phyloP scores from a whole-genome alignment of 2,888 invertebrate genomes.

The Drosophila paracracens region DNA sequence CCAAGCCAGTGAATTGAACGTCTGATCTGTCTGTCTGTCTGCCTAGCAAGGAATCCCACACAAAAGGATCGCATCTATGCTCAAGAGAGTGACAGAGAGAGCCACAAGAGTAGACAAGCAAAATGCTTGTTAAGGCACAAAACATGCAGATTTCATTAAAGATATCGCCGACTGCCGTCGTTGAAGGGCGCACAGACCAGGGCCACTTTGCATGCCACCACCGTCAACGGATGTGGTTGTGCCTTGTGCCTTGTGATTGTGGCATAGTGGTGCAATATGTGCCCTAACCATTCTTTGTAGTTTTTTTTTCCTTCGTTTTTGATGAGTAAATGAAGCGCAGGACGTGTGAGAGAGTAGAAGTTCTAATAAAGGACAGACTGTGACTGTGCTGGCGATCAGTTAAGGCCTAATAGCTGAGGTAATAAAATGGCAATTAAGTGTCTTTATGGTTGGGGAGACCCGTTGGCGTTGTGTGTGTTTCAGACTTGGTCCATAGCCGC shows the following conservation, averaged over 20 bases:
- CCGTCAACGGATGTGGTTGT: slow-evolving; percentile 28
- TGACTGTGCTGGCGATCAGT: slow-evolving; percentile 11
- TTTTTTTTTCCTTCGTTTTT: slow-evolving; percentile 4
- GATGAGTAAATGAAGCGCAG: slow-evolving; percentile 67
- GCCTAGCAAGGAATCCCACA: slow-evolving; percentile 57
- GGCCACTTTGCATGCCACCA: slow-evolving; percentile 68
- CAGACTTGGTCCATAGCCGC: slow-evolving; percentile 54
- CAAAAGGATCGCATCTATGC: slow-evolving; percentile 66
- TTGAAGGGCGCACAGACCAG: slow-evolving; percentile 59
- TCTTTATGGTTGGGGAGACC: slow-evolving; percentile 59
- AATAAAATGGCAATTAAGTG: slow-evolving; percentile 81
- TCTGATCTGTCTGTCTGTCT: slow-evolving; percentile 16
- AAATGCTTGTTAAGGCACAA: slow-evolving; percentile 83
- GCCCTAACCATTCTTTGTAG: slow-evolving; percentile 8
- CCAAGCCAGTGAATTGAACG: slow-evolving; percentile 36
- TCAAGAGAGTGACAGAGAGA: slow-evolving; percentile 35
- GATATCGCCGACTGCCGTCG: slow-evolving; percentile 67
- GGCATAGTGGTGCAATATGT: slow-evolving; percentile 58
- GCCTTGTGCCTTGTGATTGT: slow-evolving; percentile 7
- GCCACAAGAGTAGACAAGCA: slow-evolving; percentile 82
- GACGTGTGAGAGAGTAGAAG: slow-evolving; percentile 18
- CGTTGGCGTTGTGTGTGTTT: slow-evolving; percentile 6
- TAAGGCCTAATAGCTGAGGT: slow-evolving; percentile 70
- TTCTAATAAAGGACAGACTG: slow-evolving; percentile 63
- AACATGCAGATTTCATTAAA: slow-evolving; percentile 84